Conservation (phyloP, 2,888 invertebrate species). For the Catonia carolina region DNA sequence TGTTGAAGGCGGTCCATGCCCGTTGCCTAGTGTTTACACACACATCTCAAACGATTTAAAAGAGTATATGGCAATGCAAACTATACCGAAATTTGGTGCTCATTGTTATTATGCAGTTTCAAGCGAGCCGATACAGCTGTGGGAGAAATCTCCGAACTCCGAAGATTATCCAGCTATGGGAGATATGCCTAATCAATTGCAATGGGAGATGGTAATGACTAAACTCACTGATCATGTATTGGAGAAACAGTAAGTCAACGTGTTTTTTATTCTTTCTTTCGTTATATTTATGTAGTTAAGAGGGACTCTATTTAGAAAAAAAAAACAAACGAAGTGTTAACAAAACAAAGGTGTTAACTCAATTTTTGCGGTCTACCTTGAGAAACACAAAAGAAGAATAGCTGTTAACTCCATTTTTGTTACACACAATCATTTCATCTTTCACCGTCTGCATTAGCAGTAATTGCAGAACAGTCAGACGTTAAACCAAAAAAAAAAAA, state of each 20-base stretch:
- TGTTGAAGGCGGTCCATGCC: background rate
- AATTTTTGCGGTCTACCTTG: too few species aligned
- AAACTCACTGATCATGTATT: conserved; percentile 7
- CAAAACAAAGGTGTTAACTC: too few species aligned
- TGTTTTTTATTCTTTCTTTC: too few species aligned
- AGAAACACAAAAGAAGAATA: too few species aligned
- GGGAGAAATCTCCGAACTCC: conserved; percentile 1
- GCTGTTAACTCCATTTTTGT: background rate
- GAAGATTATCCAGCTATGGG: background rate
- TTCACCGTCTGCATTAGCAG: too few species aligned
- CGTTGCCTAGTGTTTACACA: background rate
- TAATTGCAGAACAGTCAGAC: too few species aligned
- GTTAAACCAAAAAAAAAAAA: too few species aligned
- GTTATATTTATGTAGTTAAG: too few species aligned
- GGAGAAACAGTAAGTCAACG: conserved; percentile 5
- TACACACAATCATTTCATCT: too few species aligned
- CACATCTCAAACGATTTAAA: background rate
- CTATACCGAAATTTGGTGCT: conserved; percentile 1
- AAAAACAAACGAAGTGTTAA: too few species aligned
- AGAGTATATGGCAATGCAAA: background rate
- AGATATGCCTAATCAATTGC: background rate
- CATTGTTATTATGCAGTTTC: background rate
- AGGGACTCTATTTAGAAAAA: too few species aligned
- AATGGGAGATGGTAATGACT: background rate
- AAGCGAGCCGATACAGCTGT: conserved; percentile 1